A percentile compares a stretch with the other conserved stretches of the same genome.
These are phyloP conservation scores for Stichodactyla mertensii DNA, from an alignment of 64 coral and sea anemone species.

Conservation along the genomic window DNA sequence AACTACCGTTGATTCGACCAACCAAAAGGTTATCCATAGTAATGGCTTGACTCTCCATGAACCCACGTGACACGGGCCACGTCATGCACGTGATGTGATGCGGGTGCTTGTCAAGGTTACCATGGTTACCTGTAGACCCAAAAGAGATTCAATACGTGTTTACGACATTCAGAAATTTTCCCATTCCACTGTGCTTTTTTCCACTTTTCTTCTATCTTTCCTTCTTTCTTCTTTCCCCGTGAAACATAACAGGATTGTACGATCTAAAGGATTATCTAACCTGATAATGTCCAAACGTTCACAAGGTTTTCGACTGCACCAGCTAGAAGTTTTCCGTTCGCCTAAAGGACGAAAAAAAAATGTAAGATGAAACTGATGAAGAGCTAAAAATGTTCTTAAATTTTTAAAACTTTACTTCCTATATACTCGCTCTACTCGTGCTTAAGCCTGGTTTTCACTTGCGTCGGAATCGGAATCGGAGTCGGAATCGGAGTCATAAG, in stretches of 20 bases:
- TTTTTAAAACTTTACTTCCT: no score
- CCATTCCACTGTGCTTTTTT: background rate
- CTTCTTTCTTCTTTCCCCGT: no score
- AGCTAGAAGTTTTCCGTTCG: slow-evolving; percentile 74
- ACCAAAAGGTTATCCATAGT: slow-evolving; percentile 71
- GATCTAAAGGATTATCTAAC: slow-evolving; percentile 15
- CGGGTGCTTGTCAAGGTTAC: slow-evolving; percentile 71
- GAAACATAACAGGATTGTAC: no score
- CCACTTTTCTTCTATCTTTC: background rate
- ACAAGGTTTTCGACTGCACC: slow-evolving; percentile 70
- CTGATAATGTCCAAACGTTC: slow-evolving; percentile 75
- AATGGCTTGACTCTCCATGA: slow-evolving; percentile 70
- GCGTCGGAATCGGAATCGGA: no score
- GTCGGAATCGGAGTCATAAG: no score
- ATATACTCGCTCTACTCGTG: no score
- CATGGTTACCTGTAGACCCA: slow-evolving; percentile 24
- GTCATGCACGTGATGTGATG: slow-evolving; percentile 79
- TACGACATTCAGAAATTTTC: no score
- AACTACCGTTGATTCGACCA: slow-evolving; percentile 57
- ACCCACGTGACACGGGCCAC: slow-evolving; percentile 80
- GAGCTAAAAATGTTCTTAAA: no score
- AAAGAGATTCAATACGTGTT: no score
- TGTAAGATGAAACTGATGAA: background rate
- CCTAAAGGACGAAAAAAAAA: slow-evolving; percentile 30
- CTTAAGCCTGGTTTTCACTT: no score